Conservation (phyloP, 1,140 invertebrate genomes). For the Hyphantria cunea region DNA sequence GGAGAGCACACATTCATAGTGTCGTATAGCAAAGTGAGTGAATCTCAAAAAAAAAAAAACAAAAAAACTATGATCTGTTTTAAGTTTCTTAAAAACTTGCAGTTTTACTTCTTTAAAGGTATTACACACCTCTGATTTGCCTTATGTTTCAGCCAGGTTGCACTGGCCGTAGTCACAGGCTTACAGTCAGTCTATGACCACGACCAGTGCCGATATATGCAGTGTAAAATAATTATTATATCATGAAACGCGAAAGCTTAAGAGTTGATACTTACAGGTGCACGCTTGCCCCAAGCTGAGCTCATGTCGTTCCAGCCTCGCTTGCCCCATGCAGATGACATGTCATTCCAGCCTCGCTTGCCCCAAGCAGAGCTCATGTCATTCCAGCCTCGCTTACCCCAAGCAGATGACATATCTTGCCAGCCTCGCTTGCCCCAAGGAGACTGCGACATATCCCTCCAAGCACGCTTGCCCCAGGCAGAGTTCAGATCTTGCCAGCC, state of each 20-base stretch:
- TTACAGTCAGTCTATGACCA: no score
- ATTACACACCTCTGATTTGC: no score
- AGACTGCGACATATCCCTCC: constrained; percentile 75
- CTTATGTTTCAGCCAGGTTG: no score
- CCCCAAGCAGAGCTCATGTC: constrained; percentile 84
- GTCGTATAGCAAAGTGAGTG: no score
- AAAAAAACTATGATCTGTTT: no score
- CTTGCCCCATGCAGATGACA: constrained; percentile 84
- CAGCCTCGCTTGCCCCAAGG: constrained; percentile 84
- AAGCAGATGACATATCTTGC: constrained; percentile 84
- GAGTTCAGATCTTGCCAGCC: constrained; percentile 84
- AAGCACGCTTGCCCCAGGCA: constrained; percentile 84
- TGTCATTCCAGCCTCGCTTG: constrained; percentile 84
- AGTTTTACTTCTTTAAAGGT: no score
- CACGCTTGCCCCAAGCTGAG: constrained; percentile 84
- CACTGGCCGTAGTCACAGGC: no score
- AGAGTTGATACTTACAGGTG: constrained; percentile 79
- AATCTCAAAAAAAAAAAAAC: no score
- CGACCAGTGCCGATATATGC: no score
- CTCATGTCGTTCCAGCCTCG: constrained; percentile 84
- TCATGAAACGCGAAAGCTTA: no score
- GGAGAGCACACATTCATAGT: not conserved
- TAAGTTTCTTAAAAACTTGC: no score
- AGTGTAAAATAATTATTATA: no score
- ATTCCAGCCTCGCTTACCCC: constrained; percentile 85